Conservation (phyloP, 2,797 vertebrate genomes). For the Syndactyla subalaris region DNA sequence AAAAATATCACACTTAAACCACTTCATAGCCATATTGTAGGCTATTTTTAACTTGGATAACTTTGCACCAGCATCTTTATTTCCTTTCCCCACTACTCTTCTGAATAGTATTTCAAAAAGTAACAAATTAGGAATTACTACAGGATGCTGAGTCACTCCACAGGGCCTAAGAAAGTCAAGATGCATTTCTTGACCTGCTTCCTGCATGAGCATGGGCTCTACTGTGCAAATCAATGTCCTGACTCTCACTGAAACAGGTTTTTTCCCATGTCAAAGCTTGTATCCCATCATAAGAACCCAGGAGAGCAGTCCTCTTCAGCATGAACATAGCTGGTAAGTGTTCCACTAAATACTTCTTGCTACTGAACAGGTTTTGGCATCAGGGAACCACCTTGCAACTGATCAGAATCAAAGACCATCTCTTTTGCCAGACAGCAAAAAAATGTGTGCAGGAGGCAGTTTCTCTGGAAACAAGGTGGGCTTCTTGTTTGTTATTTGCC, state of each 20-base stretch:
- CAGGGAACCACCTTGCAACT: not conserved
- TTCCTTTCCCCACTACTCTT: not conserved
- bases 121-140: not conserved
- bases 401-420: not conserved
- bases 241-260: not conserved
- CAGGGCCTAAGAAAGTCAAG: not conserved
- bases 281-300: not conserved
- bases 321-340: fast-evolving
- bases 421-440: not conserved
- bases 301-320: not conserved
- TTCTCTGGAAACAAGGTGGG: not conserved
- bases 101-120: not conserved
- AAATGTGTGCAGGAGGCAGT: not conserved
- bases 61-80: not conserved
- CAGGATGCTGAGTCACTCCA: not conserved
- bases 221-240: not conserved
- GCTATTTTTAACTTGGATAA: not conserved
- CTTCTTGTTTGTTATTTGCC: not conserved
- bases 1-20: not conserved
- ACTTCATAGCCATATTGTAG: not conserved
- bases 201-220: not conserved
- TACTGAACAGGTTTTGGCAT: not conserved
- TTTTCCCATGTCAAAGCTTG: not conserved
- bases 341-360: not conserved
- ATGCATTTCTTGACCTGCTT: not conserved